Base-by-base conservation (phyloP, 2,888 invertebrate genomes). In the Macropis europaea region DNA sequence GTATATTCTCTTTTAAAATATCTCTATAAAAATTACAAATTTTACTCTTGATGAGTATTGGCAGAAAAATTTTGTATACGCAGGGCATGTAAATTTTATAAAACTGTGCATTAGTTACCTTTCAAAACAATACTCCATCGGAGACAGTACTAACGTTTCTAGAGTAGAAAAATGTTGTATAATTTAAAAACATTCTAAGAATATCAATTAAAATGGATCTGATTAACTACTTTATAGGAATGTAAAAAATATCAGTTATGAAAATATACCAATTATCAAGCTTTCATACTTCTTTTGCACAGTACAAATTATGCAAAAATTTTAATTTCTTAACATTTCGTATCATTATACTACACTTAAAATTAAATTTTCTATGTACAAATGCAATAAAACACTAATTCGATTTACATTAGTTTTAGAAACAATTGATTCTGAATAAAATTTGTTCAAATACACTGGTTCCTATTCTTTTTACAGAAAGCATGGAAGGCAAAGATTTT, bases 181-280 rank as follows among this genome's bases (percentile, higher is more conserved):
- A 71, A 59, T 72, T 77, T 75, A 63, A 64, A 76, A 70, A 66
- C 50, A 56, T 61, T 70, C 45, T 61, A 71, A 73, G 69, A 62
- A 59, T 69, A 76, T 73, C 45, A 72, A 77, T 79, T 59, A 81
- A 71, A 63, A 28, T 72, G 72, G 56, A 71, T 48, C 77, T 63
- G 67, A 76, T 81, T 71, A 76, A 68, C 68, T n/a, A n/a, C n/a
- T 77, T 76, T 72, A 68, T 70, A 82, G 86, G 86, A 87, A 86
- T 86, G 82, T 86, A 83, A 79, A 82, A 81, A 78, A 75, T 69
- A 64, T 80, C 53, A 73, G 75, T 71, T 80, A 75, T 67, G 70
- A 83, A 81, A 80, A 79, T 83, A 79, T 73, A 82, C 80, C 73
- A 77, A 84, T 82, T 74, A 77, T 77, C 59, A 73, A 78, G 73